phyloP scores from a whole-genome alignment of 1,140 invertebrate genomes.

The Kradibia gibbosae region DNA sequence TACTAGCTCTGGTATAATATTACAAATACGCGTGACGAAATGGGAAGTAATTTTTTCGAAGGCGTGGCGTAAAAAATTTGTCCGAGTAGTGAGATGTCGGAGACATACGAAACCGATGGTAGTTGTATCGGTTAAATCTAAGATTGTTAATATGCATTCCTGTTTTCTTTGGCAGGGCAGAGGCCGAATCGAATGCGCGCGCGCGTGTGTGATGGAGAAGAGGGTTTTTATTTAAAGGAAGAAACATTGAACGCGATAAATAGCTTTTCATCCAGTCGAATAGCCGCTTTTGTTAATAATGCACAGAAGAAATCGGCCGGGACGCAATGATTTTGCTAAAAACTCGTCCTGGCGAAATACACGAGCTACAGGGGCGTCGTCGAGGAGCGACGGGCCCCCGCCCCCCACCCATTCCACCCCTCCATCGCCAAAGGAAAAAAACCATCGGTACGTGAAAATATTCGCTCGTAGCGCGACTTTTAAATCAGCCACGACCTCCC shows the following conservation, averaged over 20 bases:
- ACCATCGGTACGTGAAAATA: constrained; percentile 30
- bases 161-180: background rate
- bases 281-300: constrained; percentile 8
- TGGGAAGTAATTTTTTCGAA: too few relatives aligned
- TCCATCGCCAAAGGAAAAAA: too few relatives aligned
- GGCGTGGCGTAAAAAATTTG: too few relatives aligned
- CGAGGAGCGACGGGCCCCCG: background rate
- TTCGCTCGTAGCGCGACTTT: constrained; percentile 24
- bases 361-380: background rate
- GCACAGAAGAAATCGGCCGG: background rate
- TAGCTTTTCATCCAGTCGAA: constrained; percentile 10
- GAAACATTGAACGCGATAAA: background rate
- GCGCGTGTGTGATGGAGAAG: background rate
- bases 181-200: background rate
- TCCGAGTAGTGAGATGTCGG: background rate
- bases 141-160: background rate
- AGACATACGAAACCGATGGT: background rate
- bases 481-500: background rate
- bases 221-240: background rate
- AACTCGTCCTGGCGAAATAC: constrained; percentile 30
- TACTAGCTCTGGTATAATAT: too few relatives aligned
- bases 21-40: too few relatives aligned
- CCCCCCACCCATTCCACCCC: too few relatives aligned
- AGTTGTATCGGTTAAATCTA: background rate
- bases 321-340: constrained; percentile 12